Evolutionary conservation across 2,797 vertebrate species (phyloP).

Genomic region (Fratercula arctica): DNA sequence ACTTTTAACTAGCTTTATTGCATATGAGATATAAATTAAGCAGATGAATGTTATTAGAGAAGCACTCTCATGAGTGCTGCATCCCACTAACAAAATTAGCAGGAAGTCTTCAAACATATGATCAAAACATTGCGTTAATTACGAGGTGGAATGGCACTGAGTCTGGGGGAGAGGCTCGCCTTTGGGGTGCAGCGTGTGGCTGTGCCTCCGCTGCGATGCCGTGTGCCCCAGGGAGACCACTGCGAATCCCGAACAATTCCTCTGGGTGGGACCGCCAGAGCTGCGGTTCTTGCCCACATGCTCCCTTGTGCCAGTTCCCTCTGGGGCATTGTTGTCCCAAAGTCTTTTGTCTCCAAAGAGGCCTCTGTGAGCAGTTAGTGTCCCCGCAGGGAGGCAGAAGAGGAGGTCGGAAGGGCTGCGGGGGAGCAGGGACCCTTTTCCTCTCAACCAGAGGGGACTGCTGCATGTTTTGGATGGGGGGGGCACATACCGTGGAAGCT

Average conservation of each 20-base stretch:
- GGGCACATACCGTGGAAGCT: neutral
- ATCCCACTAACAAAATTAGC: neutral
- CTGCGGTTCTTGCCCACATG: rapidly evolving
- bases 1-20: neutral
- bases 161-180: neutral
- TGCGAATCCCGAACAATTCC: neutral
- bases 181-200: neutral
- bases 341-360: neutral
- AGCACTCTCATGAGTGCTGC: neutral
- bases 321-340: neutral
- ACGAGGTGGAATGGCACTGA: neutral
- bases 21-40: neutral
- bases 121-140: neutral
- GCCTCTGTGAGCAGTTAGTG: neutral
- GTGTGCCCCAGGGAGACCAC: rapidly evolving
- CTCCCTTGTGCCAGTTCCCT: neutral
- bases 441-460: neutral
- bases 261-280: neutral
- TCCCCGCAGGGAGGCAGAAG: neutral
- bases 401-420: neutral
- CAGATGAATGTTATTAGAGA: slow-evolving; percentile 8
- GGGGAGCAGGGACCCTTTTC: neutral
- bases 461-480: neutral
- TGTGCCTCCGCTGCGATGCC: rapidly evolving
- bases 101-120: neutral